Conservation (phyloP, 2,888 invertebrate genomes). For the Belgica antarctica region DNA sequence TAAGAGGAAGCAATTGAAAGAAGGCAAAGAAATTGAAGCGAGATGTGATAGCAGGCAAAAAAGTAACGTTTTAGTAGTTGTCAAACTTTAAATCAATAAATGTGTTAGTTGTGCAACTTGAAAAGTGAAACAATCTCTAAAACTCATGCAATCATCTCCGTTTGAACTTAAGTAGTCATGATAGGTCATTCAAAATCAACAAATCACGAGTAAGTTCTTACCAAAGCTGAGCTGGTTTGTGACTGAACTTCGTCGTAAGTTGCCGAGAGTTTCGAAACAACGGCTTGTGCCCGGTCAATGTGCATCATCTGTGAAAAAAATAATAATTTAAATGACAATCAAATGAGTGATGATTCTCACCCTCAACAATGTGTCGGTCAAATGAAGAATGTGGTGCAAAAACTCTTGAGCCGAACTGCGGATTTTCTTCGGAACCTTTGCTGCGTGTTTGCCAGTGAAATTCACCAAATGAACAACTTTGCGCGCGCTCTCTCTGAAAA, state of each 20-base stretch:
- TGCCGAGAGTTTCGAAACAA: slow-evolving; percentile 11
- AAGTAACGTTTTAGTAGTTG: no score
- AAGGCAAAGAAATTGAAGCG: no score
- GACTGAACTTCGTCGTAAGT: slow-evolving; percentile 6
- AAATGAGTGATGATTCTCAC: slow-evolving; percentile 55
- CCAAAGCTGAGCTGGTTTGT: slow-evolving; percentile 25
- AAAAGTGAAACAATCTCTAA: background rate
- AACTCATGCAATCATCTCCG: background rate
- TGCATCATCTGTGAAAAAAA: slow-evolving; percentile 51
- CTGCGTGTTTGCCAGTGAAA: slow-evolving; percentile 61
- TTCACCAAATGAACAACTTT: slow-evolving; percentile 76
- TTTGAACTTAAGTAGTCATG: no score
- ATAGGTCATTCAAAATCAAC: background rate
- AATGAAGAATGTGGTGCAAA: slow-evolving; percentile 60
- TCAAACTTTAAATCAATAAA: no score
- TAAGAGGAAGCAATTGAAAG: background rate
- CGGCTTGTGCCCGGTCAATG: slow-evolving; percentile 60
- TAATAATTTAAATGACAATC: slow-evolving; percentile 4
- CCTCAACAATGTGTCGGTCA: slow-evolving; percentile 66
- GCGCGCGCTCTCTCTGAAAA: slow-evolving; percentile 68
- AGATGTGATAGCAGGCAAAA: no score
- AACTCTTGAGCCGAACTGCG: slow-evolving; percentile 58
- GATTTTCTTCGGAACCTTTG: slow-evolving; percentile 62
- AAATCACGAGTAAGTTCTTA: background rate
- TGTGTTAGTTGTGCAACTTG: no score